A percentile compares a stretch with the other conserved stretches of the same genome.
These are phyloP conservation scores for Chrysemys picta DNA, from an alignment of 2,113 vertebrate genomes.

Conservation along the genomic window DNA sequence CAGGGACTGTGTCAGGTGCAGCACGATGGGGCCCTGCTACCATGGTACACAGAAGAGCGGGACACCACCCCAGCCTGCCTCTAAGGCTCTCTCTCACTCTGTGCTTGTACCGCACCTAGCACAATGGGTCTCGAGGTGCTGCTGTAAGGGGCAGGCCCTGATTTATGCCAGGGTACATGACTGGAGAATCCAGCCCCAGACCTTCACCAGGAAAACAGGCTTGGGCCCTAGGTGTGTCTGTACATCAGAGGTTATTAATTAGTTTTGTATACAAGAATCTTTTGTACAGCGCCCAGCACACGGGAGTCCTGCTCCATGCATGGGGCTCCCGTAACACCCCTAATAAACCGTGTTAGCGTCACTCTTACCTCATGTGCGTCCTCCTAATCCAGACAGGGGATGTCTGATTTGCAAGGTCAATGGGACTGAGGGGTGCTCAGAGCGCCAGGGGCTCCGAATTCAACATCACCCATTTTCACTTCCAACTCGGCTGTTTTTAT, in stretches of 20 bases:
- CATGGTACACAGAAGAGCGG: background rate
- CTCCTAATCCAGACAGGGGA: too few species aligned
- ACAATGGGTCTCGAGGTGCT: background rate
- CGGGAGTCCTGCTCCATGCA: background rate
- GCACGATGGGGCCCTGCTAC: background rate
- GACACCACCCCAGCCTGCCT: background rate
- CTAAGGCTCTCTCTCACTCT: background rate
- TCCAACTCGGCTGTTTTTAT: background rate
- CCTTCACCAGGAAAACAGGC: background rate
- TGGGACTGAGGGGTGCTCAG: background rate
- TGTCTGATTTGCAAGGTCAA: background rate
- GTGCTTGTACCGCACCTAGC: background rate
- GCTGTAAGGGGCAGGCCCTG: too few species aligned
- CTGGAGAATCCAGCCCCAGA: background rate
- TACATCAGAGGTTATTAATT: background rate
- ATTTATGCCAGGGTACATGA: background rate
- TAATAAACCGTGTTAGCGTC: background rate
- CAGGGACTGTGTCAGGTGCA: background rate
- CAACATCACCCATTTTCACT: background rate
- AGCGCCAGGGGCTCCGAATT: background rate
- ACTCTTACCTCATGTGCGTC: background rate
- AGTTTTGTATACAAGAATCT: too few species aligned
- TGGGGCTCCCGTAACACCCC: background rate
- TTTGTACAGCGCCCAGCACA: background rate
- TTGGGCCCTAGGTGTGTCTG: background rate